Conservation (phyloP, 2,797 vertebrate species). For the Euphonia xanthogaster region DNA sequence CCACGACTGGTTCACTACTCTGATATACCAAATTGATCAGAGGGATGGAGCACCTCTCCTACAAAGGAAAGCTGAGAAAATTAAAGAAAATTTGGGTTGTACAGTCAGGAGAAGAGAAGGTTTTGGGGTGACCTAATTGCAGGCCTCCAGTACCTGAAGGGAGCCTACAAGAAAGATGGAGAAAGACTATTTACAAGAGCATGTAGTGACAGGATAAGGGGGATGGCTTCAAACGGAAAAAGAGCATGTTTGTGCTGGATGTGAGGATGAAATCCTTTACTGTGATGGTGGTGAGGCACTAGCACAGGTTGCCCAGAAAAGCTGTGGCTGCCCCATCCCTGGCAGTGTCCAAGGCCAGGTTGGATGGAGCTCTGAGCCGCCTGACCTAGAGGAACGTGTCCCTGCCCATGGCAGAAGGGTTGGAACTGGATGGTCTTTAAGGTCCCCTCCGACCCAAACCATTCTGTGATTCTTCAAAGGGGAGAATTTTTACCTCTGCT, state of each 20-base stretch:
- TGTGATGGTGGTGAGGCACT: rapidly evolving
- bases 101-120: neutral
- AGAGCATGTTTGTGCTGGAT: neutral
- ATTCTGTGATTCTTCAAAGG: neutral
- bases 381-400: neutral
- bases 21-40: neutral
- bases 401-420: neutral
- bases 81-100: neutral
- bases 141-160: neutral
- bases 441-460: neutral
- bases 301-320: neutral
- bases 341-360: neutral
- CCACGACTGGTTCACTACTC: neutral
- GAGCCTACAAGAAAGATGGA: neutral
- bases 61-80: neutral
- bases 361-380: neutral
- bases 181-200: neutral
- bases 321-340: neutral
- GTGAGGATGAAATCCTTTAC: neutral
- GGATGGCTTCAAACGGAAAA: neutral
- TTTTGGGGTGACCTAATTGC: neutral
- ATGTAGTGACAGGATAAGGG: neutral
- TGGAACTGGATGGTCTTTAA: neutral
- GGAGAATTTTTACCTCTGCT: neutral
- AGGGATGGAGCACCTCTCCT: neutral